phyloP scores from a whole-genome alignment of 2,113 vertebrate genomes.

The Mustelus asterias region DNA sequence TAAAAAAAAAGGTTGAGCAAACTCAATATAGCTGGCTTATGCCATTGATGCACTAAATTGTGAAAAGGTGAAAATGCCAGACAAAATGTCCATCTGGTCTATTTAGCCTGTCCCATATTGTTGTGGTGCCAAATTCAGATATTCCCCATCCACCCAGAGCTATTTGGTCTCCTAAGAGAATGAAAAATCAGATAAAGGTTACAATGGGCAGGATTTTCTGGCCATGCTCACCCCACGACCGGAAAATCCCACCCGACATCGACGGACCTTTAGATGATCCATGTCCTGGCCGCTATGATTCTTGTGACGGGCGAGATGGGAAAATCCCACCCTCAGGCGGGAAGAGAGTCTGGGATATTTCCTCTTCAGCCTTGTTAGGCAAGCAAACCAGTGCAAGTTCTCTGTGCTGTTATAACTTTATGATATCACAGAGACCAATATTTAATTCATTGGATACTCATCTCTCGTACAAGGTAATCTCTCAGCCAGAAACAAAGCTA shows the following conservation, averaged over 20 bases:
- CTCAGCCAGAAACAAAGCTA: not conserved
- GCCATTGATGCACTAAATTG: not conserved
- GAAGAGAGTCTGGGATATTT: not conserved
- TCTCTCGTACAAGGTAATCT: not conserved
- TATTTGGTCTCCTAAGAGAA: not conserved
- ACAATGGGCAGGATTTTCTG: too few species aligned
- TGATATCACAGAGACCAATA: not conserved
- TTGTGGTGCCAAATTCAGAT: not conserved
- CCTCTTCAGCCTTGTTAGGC: not conserved
- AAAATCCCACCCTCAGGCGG: too few species aligned
- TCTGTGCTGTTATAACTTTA: too few species aligned
- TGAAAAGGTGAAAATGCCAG: not conserved
- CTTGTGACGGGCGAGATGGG: too few species aligned
- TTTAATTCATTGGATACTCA: not conserved
- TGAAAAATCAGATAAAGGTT: not conserved
- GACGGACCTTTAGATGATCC: too few species aligned
- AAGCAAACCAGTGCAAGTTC: not conserved
- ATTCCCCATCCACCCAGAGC: not conserved
- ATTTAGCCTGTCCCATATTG: not conserved
- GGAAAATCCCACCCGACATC: too few species aligned
- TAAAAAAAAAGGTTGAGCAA: not conserved
- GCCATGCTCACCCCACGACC: too few species aligned
- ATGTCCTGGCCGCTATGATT: too few species aligned
- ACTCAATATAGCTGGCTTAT: not conserved
- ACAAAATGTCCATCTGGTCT: not conserved